Evolutionary conservation across 2,797 vertebrate genomes (phyloP).

Genomic region (Coracias cyanogaster): DNA sequence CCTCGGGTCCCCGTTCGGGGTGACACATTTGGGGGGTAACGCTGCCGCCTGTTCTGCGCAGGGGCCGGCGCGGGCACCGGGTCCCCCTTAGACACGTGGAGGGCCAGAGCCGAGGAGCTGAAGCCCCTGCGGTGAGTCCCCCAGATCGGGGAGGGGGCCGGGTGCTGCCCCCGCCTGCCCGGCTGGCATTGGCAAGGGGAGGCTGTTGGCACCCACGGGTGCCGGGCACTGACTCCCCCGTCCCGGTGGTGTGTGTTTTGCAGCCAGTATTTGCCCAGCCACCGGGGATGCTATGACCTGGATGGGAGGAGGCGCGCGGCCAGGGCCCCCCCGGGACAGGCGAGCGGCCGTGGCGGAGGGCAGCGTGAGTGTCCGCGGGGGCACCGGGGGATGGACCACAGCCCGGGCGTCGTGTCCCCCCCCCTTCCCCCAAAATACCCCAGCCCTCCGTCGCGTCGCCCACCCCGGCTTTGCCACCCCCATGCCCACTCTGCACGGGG

Average conservation of each 20-base stretch:
- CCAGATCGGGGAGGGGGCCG: neutral
- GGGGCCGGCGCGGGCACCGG: conserved; percentile 30
- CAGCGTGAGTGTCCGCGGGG: conserved; percentile 60
- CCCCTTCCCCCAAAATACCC: neutral
- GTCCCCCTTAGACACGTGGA: conserved; percentile 31
- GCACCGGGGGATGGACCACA: neutral
- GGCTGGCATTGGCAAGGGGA: neutral
- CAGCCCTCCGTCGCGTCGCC: neutral
- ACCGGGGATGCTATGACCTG: conserved; percentile 75
- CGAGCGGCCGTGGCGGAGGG: conserved; percentile 8
- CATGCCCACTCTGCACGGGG: neutral
- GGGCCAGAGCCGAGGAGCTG: conserved; percentile 63
- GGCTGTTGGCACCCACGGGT: neutral
- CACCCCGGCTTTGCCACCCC: neutral
- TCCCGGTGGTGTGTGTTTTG: conserved; percentile 56
- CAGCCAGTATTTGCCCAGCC: conserved; percentile 74
- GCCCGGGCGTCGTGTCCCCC: neutral
- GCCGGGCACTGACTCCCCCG: neutral
- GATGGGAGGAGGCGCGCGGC: conserved; percentile 74
- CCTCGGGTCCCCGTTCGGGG: rapidly evolving
- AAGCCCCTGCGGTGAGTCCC: conserved; percentile 69
- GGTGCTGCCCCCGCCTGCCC: neutral
- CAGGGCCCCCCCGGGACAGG: conserved; percentile 39
- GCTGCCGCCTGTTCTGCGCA: conserved; percentile 64
- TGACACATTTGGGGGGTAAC: neutral